These are phyloP conservation scores for Lucifuga dentata DNA, from an alignment of 2,113 vertebrate species.

Conservation along the genomic window DNA sequence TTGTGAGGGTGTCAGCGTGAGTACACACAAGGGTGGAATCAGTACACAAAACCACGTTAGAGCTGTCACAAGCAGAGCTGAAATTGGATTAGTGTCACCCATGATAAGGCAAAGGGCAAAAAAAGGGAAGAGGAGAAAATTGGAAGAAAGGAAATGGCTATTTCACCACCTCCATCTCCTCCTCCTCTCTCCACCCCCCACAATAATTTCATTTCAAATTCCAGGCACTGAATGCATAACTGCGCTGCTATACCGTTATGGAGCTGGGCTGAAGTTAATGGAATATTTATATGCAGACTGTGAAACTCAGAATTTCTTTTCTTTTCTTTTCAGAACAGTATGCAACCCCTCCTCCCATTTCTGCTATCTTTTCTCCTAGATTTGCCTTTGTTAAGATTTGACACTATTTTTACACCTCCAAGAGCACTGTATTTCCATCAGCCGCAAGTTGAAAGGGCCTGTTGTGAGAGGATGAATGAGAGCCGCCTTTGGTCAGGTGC, in stretches of 20 bases:
- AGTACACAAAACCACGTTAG: slow-evolving; percentile 77
- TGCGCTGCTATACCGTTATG: slow-evolving; percentile 67
- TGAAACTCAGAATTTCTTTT: slow-evolving; percentile 60
- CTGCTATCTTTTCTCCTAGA: slow-evolving; percentile 50
- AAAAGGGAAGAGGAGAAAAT: slow-evolving; percentile 78
- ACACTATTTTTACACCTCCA: slow-evolving; percentile 66
- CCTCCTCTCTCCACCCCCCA: slow-evolving; percentile 40
- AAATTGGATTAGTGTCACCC: slow-evolving; percentile 84
- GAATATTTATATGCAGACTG: slow-evolving; percentile 84
- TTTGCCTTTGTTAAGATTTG: slow-evolving; percentile 74
- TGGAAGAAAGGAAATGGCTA: slow-evolving; percentile 80
- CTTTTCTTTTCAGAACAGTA: slow-evolving; percentile 59
- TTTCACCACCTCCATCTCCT: slow-evolving; percentile 51
- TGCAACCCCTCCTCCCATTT: slow-evolving; percentile 17
- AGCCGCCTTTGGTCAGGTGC: slow-evolving; percentile 38
- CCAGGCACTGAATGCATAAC: slow-evolving; percentile 78
- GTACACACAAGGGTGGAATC: slow-evolving; percentile 43
- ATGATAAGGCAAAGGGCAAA: slow-evolving; percentile 78
- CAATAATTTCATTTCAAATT: slow-evolving; percentile 84
- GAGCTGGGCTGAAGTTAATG: slow-evolving; percentile 79
- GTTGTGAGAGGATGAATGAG: slow-evolving; percentile 23
- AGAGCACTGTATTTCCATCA: slow-evolving; percentile 46
- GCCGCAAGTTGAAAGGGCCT: slow-evolving; percentile 41
- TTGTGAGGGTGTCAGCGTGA: slow-evolving; percentile 6
- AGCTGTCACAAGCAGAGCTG: slow-evolving; percentile 74